Percentiles rank a stretch among this genome's conserved stretches.
Conservation (phyloP, 2,888 invertebrate species). For the Tanypteryx hageni region DNA sequence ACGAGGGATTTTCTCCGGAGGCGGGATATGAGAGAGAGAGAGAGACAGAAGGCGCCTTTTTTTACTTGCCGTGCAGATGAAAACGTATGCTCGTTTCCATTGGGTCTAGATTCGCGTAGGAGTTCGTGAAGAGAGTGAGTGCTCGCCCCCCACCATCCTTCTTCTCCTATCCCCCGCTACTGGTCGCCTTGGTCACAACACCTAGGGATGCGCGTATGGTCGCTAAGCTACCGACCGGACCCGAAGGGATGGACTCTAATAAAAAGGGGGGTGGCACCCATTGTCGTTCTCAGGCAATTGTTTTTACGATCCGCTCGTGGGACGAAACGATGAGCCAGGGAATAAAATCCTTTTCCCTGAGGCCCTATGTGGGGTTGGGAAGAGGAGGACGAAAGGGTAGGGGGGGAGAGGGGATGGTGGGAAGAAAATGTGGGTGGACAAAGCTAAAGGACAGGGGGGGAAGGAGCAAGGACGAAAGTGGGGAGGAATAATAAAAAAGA, state of each 20-base stretch:
- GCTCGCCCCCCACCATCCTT: background rate
- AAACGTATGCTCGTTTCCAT: constrained; percentile 10
- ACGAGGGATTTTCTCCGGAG: background rate
- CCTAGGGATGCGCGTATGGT: background rate
- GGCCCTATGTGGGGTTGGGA: background rate
- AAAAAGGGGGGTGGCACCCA: background rate
- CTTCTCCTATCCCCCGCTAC: background rate
- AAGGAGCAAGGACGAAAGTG: background rate
- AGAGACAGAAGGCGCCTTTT: too few relatives aligned
- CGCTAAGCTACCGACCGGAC: background rate
- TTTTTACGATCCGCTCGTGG: constrained; percentile 46
- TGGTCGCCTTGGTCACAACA: background rate
- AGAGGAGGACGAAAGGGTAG: background rate
- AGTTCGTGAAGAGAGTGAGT: background rate
- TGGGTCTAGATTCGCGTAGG: background rate
- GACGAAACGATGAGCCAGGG: constrained; percentile 38
- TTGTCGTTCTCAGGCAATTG: constrained; percentile 48
- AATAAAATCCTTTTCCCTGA: constrained; percentile 26
- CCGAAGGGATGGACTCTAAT: background rate
- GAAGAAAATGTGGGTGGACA: background rate
- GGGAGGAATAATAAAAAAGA: too few relatives aligned
- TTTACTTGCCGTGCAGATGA: background rate
- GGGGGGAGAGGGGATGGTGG: background rate
- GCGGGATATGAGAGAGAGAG: background rate
- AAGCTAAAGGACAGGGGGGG: background rate